Evolutionary conservation across 2,888 invertebrate genomes (phyloP), one percentile per base, ranked within the genome.

Genomic region (Caenorhabditis virilis): DNA sequence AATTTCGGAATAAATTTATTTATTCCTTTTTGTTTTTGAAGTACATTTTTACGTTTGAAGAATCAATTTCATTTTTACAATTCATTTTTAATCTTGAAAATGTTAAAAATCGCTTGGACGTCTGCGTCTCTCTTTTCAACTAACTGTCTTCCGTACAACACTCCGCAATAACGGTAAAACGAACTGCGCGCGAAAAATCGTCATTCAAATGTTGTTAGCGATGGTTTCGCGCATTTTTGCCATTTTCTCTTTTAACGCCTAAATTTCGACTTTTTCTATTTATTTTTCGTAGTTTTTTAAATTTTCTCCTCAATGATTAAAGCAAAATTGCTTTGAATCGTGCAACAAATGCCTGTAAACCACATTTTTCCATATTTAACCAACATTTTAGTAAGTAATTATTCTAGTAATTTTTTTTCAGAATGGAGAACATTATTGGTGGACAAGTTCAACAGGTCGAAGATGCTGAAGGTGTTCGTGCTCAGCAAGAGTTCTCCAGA

Each of bases 401-500:
- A 15, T 3, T 23, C 38, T 4, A 9, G 47, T 13, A 52, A 9
- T 30, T 38, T 42, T 27, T 11, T 49, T 60, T 45, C 43, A 60
- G 54, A 20, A 71, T 71, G 71, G 64, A 68, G n/a, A 56, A 56
- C 50, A 41, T 70, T 11, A 55, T 59, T 38, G 53, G 52, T 39
- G 61, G 63, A 11, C 67, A 64, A 18, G 69, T 68, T 20, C 68
- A 72, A 48, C 59, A 71, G 45, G 65, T 66, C 33, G 90, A 90
- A 83, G 95, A 97, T 85, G 92, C 92, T 83, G 90, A 97, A 75
- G 95, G 93, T 72, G 89, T 91, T 36, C 88, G 93, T 59, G 93
- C 93, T 83, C 95, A 95, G 84, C 94, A 94, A 85, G 87, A 95
- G 39, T 97, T 97, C 84, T 93, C 94, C 84, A 93, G 93, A 84